These are phyloP conservation scores for Watsonalla binaria DNA, from an alignment of 2,888 invertebrate species.

Conservation along the genomic window DNA sequence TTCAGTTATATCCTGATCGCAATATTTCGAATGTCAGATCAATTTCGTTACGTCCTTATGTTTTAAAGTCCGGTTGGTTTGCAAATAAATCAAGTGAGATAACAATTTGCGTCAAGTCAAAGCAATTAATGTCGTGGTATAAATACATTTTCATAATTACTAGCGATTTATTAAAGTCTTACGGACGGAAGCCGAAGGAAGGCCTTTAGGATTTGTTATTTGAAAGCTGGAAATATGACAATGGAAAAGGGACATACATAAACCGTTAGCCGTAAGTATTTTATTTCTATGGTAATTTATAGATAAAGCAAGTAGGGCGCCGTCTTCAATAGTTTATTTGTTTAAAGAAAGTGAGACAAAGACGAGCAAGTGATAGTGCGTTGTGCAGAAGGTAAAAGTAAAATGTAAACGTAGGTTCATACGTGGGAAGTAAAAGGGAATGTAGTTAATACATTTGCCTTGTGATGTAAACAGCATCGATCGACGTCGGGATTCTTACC, in stretches of 20 bases:
- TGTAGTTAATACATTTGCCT: neutral
- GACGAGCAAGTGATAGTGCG: neutral
- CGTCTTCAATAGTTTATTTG: neutral
- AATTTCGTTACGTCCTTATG: neutral
- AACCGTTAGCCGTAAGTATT: neutral
- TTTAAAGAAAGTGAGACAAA: neutral
- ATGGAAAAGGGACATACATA: neutral
- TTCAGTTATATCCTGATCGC: too few relatives aligned
- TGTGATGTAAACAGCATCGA: neutral
- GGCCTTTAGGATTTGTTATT: neutral
- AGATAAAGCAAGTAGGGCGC: too few relatives aligned
- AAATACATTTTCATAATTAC: conserved; percentile 34
- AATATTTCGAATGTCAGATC: too few relatives aligned
- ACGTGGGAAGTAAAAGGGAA: neutral
- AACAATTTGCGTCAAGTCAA: conserved; percentile 28
- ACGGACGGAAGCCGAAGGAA: neutral
- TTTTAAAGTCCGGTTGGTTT: conserved; percentile 9
- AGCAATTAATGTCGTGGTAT: conserved; percentile 34
- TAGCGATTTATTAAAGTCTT: conserved; percentile 18
- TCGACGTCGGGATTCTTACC: neutral
- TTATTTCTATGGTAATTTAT: neutral
- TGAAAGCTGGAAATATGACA: neutral
- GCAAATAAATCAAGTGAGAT: conserved; percentile 32
- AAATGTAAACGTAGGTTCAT: neutral
- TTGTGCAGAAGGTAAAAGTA: neutral